Evolutionary conservation across 2,797 vertebrate genomes (phyloP).

Genomic region (Tapirus indicus): DNA sequence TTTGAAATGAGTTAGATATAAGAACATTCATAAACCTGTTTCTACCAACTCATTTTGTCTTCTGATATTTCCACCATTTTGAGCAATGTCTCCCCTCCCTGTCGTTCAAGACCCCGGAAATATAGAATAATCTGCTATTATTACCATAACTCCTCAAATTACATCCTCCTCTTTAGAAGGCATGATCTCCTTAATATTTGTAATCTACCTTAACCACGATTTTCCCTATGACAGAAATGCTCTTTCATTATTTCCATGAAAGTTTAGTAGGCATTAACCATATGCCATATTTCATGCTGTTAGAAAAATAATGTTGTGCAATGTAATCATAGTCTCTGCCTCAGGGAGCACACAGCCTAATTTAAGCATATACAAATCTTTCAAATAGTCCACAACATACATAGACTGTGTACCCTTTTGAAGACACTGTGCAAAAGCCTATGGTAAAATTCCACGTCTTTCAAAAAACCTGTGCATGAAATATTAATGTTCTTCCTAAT

Average conservation of each 20-base stretch:
- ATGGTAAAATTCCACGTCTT: not conserved
- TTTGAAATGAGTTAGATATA: slow-evolving; percentile 37
- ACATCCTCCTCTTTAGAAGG: not conserved
- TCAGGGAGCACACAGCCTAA: not conserved
- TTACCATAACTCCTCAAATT: not conserved
- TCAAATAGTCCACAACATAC: not conserved
- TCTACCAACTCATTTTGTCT: not conserved
- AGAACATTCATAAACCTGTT: not conserved
- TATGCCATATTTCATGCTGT: not conserved
- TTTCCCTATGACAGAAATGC: not conserved
- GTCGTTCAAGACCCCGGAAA: not conserved
- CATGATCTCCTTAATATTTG: not conserved
- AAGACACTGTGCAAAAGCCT: not conserved
- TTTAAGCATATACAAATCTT: not conserved
- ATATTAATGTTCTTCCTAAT: not conserved
- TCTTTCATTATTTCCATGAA: not conserved
- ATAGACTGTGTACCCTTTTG: not conserved
- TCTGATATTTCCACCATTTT: slow-evolving; percentile 9
- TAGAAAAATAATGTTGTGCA: not conserved
- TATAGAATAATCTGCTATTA: not conserved
- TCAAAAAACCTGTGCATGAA: not conserved
- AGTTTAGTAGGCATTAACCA: not conserved
- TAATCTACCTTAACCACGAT: not conserved
- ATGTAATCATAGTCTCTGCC: not conserved
- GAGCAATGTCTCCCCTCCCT: not conserved